Evolutionary conservation across 2,888 invertebrate species (phyloP).

Genomic region (Timandra comae): DNA sequence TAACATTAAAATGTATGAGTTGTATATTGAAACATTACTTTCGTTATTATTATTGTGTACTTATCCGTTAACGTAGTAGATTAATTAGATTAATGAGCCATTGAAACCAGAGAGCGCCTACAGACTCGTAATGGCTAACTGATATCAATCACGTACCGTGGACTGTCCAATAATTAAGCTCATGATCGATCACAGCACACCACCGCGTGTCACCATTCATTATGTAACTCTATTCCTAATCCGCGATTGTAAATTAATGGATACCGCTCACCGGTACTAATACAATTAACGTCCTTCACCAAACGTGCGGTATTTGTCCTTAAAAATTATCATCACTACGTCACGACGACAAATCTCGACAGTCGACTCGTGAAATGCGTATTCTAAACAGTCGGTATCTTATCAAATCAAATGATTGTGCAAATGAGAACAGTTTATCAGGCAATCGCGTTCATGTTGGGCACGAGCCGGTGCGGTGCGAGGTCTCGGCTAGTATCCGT

Average conservation of each 20-base stretch:
- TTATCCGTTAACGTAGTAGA: too few species aligned
- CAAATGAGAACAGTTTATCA: conserved; percentile 67
- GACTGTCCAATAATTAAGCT: conserved; percentile 28
- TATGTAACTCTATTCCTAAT: conserved; percentile 7
- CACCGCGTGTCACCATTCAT: conserved; percentile 4
- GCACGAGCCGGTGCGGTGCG: conserved; percentile 44
- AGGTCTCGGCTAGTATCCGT: conserved; percentile 34
- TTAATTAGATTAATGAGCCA: too few species aligned
- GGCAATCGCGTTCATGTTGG: conserved; percentile 32
- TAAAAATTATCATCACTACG: conserved; percentile 38
- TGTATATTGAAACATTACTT: too few species aligned
- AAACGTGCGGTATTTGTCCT: conserved; percentile 26
- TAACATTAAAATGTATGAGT: too few species aligned
- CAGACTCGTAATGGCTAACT: conserved; percentile 9
- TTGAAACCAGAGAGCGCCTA: neutral
- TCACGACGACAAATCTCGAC: conserved; percentile 66
- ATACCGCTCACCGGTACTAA: conserved; percentile 9
- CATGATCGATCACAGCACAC: conserved; percentile 31
- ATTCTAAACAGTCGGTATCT: conserved; percentile 59
- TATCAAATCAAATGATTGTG: conserved; percentile 67
- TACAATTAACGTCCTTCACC: conserved; percentile 15
- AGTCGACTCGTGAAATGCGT: conserved; percentile 51
- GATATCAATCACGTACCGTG: conserved; percentile 22
- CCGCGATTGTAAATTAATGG: neutral
- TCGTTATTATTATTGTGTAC: too few species aligned